Evolutionary conservation across 2,113 vertebrate species (phyloP), one percentile per base, ranked within the genome.

Genomic region (Podarcis muralis): DNA sequence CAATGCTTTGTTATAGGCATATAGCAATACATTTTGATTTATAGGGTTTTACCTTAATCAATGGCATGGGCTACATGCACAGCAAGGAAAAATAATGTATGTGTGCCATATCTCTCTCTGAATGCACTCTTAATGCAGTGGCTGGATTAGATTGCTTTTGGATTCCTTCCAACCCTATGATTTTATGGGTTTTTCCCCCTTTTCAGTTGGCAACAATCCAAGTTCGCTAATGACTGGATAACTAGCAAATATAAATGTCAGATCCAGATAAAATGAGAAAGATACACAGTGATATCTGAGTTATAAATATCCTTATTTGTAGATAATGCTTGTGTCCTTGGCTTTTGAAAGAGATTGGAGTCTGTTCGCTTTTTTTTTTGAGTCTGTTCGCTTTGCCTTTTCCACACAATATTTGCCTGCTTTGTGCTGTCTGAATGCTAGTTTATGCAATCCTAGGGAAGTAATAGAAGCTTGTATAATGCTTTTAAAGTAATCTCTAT

Each of bases 231-330:
- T 13, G 81, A 3, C 6, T 40, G 25, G 66, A 79, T 89, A 86
- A 2, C 25, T 86, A 37, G 32, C 6, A 87, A 65, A 83, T 83
- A 65, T 0, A 83, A 76, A 40, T 6, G 2, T 1, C 30, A 32
- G 4, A 85, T 0, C 68, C 91, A 84, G 86, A 40, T 91, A 48
- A 65, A 85, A 16, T 77, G 23, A 5, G 13, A 48, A 75, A 37
- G 69, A n/a, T 20, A 68, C 82, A 6, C 20, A 91, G 37, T 32
- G n/a, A 75, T 16, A 75, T 0, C 84, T 35, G 8, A 1, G 48
- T 81, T 93, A 92, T 81, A 35, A 76, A 27, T 62, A n/a, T 32
- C 40, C 27, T 35, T 43, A 40, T 80, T 69, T 40, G 4, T 62
- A 62, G 23, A 25, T 40, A 40, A 81, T 43, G 32, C 15, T 35